Base-by-base conservation (phyloP, 2,888 invertebrate species). In the Ditula angustiorana region DNA sequence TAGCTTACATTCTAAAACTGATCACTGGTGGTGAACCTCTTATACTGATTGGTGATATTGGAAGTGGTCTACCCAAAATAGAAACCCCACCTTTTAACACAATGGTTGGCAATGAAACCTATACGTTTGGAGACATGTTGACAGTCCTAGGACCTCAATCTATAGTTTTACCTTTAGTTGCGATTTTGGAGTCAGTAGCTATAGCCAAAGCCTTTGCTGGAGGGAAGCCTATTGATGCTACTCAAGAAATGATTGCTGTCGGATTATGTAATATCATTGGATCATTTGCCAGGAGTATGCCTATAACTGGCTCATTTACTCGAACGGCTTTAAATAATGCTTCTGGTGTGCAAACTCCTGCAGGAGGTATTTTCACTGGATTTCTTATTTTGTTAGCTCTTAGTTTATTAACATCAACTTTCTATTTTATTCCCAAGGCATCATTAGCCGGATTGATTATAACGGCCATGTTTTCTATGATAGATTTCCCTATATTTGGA, bases 161-260 rank as follows among this genome's bases (percentile, higher is more conserved):
- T 3, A 81, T 94, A 4, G 94, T 95, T 21, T 86, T 96, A 71
- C 96, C 96, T 0, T 78, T 96, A 37, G 94, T 96, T 11, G 94
- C 96, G 1, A 94, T 96, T 70, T 81, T 96, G 66, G 96, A 96
- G 83, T 94, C 94, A 68, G 93, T 96, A 5, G 96, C 96, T 0
- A 95, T 96, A 63, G 95, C 95, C 0, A 96, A 96, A 84, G 95
- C 96, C 2, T 96, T 96, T 78, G 96, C 96, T 0, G 95, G 95
- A 76, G 97, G 96, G 5, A 95, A 95, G 77, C 93, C 95, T 11
- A 92, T 98, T 41, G 96, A 98, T 80, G 97, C 98, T 0, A 97
- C 97, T 23, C 98, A 98, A 90, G 98, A 99, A 89, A 95, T 99
- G 95, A 92, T 98, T 61, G 97, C 98, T 0, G 88, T 98, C 41